Evolutionary conservation across 2,888 invertebrate genomes (phyloP).

Genomic region (Melitaea athalia): DNA sequence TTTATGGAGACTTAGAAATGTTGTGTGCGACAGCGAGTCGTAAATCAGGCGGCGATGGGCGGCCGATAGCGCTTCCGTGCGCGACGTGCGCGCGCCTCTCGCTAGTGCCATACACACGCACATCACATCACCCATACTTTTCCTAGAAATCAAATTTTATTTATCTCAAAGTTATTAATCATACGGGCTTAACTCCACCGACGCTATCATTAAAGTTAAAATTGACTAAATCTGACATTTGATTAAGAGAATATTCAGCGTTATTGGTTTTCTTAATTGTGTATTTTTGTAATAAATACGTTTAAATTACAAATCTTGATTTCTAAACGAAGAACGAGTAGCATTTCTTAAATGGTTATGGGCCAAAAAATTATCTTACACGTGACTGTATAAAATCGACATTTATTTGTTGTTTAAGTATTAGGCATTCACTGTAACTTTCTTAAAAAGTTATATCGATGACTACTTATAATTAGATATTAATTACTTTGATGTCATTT

Average conservation of each 20-base stretch:
- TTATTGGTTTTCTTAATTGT: slow-evolving; percentile 56
- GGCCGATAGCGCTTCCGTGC: slow-evolving; percentile 69
- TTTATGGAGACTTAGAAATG: slow-evolving; percentile 51
- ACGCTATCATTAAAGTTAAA: slow-evolving; percentile 74
- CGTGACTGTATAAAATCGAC: slow-evolving; percentile 45
- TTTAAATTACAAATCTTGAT: slow-evolving; percentile 51
- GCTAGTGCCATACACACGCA: slow-evolving; percentile 36
- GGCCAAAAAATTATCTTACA: slow-evolving; percentile 43
- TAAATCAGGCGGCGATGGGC: slow-evolving; percentile 73
- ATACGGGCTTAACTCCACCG: slow-evolving; percentile 66
- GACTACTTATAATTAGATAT: slow-evolving; percentile 30
- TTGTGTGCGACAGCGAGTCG: slow-evolving; percentile 57
- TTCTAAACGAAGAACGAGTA: slow-evolving; percentile 46
- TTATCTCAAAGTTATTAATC: slow-evolving; percentile 67
- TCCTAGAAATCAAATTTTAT: slow-evolving; percentile 61
- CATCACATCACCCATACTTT: slow-evolving; percentile 45
- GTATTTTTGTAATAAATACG: slow-evolving; percentile 55
- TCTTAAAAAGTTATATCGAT: slow-evolving; percentile 10
- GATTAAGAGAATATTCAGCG: slow-evolving; percentile 71
- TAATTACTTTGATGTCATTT: not conserved
- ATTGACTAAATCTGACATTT: slow-evolving; percentile 78
- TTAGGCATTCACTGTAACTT: too few relatives aligned
- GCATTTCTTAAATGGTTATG: slow-evolving; percentile 46
- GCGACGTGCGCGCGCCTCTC: slow-evolving; percentile 43
- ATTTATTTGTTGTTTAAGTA: not conserved